These are phyloP conservation scores for Eptesicus fuscus DNA, from an alignment of 2,113 vertebrate species.

Conservation along the genomic window DNA sequence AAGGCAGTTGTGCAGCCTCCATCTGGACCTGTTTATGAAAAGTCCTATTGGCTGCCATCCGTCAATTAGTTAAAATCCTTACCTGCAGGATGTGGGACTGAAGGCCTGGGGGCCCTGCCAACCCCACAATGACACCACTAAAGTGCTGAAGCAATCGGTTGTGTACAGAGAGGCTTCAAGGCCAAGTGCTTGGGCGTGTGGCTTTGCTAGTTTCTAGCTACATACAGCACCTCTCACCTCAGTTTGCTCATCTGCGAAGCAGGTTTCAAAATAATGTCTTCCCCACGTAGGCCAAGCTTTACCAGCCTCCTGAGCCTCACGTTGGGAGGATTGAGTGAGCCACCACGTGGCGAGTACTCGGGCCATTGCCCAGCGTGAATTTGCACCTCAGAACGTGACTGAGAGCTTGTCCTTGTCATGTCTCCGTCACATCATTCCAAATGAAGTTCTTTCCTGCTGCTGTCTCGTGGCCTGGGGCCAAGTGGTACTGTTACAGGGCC, in stretches of 20 bases:
- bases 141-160: neutral
- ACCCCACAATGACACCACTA: neutral
- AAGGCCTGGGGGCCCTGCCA: neutral
- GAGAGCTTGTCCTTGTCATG: neutral
- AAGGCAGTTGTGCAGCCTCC: neutral
- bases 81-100: neutral
- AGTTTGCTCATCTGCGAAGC: neutral
- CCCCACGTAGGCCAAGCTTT: neutral
- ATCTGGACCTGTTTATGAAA: conserved; percentile 43
- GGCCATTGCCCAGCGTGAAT: neutral
- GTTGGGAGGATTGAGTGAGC: neutral
- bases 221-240: neutral
- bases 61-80: neutral
- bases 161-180: neutral
- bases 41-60: neutral
- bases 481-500: neutral
- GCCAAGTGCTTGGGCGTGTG: neutral
- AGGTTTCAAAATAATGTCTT: neutral
- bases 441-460: neutral
- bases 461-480: neutral
- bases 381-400: neutral
- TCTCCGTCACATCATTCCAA: neutral
- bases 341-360: accelerated
- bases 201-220: neutral
- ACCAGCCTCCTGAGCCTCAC: too few species aligned